Evolutionary conservation across 2,888 invertebrate genomes (phyloP).

Genomic region (Phortica okadai): DNA sequence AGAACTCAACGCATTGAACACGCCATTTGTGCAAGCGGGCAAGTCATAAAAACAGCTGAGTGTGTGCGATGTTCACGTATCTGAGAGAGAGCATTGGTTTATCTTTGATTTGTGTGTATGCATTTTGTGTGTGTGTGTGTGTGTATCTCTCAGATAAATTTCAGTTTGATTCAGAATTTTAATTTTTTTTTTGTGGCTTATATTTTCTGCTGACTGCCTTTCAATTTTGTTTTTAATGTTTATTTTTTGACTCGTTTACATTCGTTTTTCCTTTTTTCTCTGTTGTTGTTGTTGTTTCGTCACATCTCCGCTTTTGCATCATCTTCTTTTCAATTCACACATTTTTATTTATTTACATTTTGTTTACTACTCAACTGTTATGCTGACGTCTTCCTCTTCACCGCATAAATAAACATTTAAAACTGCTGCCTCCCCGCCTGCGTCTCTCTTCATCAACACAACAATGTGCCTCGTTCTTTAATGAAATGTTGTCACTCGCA

Average conservation of each 20-base stretch:
- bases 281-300: constrained; percentile 46
- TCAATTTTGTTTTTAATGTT: constrained; percentile 31
- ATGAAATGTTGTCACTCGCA: constrained; percentile 20
- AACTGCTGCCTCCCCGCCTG: neutral
- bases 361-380: constrained; percentile 11
- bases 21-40: neutral
- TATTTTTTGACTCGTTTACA: neutral
- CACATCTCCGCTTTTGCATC: neutral
- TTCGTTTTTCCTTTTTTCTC: constrained; percentile 56
- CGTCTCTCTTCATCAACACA: neutral
- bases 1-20: neutral
- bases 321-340: constrained; percentile 52
- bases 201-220: neutral
- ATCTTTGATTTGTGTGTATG: neutral
- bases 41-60: constrained; percentile 15
- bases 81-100: neutral
- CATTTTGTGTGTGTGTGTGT: constrained; percentile 19
- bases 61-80: neutral
- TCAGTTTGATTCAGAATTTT: neutral
- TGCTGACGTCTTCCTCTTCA: neutral
- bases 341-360: constrained; percentile 36
- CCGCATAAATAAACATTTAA: neutral
- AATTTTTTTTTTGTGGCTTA: constrained; percentile 38
- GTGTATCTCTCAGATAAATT: constrained; percentile 52
- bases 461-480: neutral